These are phyloP conservation scores for Criorhina ranunculi DNA, from an alignment of 2,888 invertebrate genomes.

Conservation along the genomic window DNA sequence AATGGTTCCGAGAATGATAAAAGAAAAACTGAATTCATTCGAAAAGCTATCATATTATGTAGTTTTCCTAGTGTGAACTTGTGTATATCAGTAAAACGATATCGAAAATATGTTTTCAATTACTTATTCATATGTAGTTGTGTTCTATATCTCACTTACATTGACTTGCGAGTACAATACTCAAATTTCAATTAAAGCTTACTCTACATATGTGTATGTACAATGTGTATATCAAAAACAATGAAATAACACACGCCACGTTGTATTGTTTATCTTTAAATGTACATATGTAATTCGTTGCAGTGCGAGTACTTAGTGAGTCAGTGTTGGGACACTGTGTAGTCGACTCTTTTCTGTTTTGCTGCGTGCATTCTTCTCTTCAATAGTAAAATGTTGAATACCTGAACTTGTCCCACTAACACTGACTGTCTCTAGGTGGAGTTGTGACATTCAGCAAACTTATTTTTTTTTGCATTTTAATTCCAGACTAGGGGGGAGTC, in stretches of 20 bases:
- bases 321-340: slow-evolving; percentile 23
- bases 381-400: slow-evolving; percentile 36
- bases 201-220: background rate
- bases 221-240: slow-evolving; percentile 38
- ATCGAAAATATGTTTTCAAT: slow-evolving; percentile 23
- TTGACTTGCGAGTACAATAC: slow-evolving; percentile 17
- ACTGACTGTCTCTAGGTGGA: slow-evolving; percentile 48
- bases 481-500: slow-evolving; percentile 4
- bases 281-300: slow-evolving; percentile 20
- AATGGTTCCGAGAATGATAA: slow-evolving; percentile 9
- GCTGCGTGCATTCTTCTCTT: slow-evolving; percentile 19
- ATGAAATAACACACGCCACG: slow-evolving; percentile 23
- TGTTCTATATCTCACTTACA: slow-evolving; percentile 14
- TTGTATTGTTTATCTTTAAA: slow-evolving; percentile 50
- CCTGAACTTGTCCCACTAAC: slow-evolving; percentile 69
- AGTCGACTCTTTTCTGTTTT: background rate
- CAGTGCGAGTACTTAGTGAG: slow-evolving; percentile 23
- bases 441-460: slow-evolving; percentile 52
- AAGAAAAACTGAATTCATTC: slow-evolving; percentile 6
- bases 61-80: background rate
- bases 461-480: slow-evolving; percentile 51
- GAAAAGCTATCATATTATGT: slow-evolving; percentile 20
- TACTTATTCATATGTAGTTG: background rate
- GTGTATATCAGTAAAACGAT: slow-evolving; percentile 24
- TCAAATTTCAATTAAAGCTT: slow-evolving; percentile 42